Percentiles rank a stretch among this genome's conserved stretches.
Conservation (phyloP, 2,797 vertebrate species). For the Threskiornis aethiopicus region DNA sequence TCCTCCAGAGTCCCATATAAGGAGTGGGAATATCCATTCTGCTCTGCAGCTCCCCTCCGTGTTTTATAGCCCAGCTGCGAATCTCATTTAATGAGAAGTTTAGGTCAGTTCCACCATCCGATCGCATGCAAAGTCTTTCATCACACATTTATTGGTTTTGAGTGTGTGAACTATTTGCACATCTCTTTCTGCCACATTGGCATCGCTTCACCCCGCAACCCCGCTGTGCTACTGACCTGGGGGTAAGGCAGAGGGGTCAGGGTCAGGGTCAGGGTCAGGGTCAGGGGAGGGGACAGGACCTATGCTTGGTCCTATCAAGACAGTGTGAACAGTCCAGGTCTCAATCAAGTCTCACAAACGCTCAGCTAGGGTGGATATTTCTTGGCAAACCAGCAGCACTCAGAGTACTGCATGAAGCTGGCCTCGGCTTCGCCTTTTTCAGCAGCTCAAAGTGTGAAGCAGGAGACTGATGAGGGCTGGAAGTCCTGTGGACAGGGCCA, state of each 20-base stretch:
- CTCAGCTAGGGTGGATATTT: neutral
- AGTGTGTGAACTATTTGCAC: accelerated
- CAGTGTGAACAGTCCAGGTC: neutral
- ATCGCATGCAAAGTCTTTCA: neutral
- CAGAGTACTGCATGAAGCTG: neutral
- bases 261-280: neutral
- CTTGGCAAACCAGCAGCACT: neutral
- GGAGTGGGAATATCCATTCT: neutral
- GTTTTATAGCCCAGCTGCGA: neutral
- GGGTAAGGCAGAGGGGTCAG: neutral
- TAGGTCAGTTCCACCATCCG: neutral
- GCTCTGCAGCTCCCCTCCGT: neutral
- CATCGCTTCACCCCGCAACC: neutral
- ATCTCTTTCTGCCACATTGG: accelerated
- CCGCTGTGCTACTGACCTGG: neutral
- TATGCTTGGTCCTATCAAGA: neutral
- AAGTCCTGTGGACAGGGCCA: neutral
- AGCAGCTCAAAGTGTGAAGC: neutral
- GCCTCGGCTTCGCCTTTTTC: too few species aligned
- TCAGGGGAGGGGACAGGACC: neutral
- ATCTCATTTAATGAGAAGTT: neutral
- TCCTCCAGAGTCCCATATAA: neutral
- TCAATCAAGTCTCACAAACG: neutral
- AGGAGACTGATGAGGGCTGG: neutral
- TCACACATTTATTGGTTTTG: neutral